phyloP scores from a whole-genome alignment of 2,113 vertebrate species.

The Cercopithecus mona region DNA sequence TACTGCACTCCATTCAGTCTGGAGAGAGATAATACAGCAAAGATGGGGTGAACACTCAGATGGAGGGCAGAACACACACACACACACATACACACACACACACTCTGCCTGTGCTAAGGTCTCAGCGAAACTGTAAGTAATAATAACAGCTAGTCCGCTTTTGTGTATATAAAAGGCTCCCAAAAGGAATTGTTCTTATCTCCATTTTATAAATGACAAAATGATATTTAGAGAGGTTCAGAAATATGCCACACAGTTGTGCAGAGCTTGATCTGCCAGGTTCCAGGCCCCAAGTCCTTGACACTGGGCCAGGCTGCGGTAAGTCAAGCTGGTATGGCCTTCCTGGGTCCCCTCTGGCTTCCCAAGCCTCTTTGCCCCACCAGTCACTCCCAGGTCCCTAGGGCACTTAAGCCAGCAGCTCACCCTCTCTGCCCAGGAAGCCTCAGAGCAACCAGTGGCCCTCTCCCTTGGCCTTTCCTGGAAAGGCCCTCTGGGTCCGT shows the following conservation, averaged over 20 bases:
- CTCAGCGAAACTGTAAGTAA: background rate
- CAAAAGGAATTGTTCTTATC: background rate
- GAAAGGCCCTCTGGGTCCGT: rapidly evolving
- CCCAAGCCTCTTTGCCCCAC: background rate
- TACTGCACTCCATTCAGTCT: background rate
- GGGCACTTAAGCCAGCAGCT: too few species aligned
- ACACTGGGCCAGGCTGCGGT: background rate
- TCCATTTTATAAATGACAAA: background rate
- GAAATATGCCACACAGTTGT: rapidly evolving
- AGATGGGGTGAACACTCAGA: rapidly evolving
- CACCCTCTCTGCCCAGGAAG: background rate
- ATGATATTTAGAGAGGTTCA: background rate
- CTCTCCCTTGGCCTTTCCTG: background rate
- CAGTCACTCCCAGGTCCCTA: background rate
- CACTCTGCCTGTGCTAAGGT: background rate
- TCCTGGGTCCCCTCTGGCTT: background rate
- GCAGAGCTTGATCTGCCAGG: background rate
- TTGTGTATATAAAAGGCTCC: background rate
- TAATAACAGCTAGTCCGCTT: background rate
- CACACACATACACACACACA: background rate
- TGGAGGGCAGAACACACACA: too few species aligned
- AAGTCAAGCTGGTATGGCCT: background rate
- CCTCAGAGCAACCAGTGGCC: background rate
- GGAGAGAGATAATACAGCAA: background rate
- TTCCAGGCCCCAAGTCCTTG: background rate